A percentile compares a stretch with the other conserved stretches of the same genome.
Evolutionary conservation across 2,888 invertebrate genomes (phyloP).

Genomic region (Notodonta ziczac): DNA sequence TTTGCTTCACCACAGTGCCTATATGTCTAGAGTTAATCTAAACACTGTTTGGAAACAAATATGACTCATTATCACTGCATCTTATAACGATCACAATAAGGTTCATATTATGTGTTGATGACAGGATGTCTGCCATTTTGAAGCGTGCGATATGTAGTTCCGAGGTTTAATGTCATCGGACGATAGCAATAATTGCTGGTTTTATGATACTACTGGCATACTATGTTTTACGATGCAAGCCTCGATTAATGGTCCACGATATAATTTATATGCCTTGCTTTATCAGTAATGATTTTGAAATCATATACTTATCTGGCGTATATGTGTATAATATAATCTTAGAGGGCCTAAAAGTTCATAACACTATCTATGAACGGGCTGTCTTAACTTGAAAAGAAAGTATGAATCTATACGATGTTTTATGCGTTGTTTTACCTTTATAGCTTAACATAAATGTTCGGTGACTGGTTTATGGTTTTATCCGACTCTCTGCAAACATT

Average conservation of each 20-base stretch:
- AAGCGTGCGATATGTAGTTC: slow-evolving; percentile 24
- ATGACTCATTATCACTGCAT: slow-evolving; percentile 26
- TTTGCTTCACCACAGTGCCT: slow-evolving; percentile 20
- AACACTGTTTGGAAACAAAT: slow-evolving; percentile 36
- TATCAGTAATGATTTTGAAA: background rate
- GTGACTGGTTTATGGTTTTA: too few relatives aligned
- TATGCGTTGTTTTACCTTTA: too few relatives aligned
- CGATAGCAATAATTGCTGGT: slow-evolving; percentile 42
- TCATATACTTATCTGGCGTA: background rate
- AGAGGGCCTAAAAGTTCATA: too few relatives aligned
- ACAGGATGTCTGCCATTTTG: slow-evolving; percentile 30
- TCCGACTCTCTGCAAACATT: too few relatives aligned
- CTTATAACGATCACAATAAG: slow-evolving; percentile 6
- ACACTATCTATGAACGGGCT: too few relatives aligned
- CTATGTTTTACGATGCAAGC: background rate
- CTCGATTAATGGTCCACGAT: background rate
- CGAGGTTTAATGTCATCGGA: slow-evolving; percentile 47
- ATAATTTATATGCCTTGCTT: background rate
- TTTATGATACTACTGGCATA: slow-evolving; percentile 34
- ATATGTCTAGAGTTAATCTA: slow-evolving; percentile 33
- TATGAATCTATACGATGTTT: too few relatives aligned
- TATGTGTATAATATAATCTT: too few relatives aligned
- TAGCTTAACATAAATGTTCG: too few relatives aligned
- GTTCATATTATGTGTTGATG: slow-evolving; percentile 15
- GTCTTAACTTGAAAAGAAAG: too few relatives aligned